Percentiles rank a stretch among this genome's conserved stretches.
Conservation (phyloP, 2,113 vertebrate species). For the Butorides virescens region DNA sequence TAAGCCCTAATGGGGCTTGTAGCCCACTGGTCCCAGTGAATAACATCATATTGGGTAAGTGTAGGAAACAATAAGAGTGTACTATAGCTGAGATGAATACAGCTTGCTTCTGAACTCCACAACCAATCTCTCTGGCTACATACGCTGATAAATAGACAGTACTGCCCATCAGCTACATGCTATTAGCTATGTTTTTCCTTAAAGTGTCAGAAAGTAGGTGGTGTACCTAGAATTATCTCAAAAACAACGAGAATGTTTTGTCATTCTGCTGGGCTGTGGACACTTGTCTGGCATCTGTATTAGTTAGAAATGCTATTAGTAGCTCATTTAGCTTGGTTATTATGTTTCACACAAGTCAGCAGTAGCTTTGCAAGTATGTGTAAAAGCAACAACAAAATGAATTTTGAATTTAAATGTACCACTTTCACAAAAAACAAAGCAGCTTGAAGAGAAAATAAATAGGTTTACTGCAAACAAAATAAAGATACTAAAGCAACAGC, state of each 20-base stretch:
- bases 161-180: background rate
- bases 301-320: background rate
- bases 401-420: conserved; percentile 26
- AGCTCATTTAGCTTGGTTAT: conserved; percentile 15
- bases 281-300: background rate
- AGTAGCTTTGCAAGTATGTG: background rate
- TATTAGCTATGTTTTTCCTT: background rate
- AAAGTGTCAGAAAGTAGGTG: background rate
- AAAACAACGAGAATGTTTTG: background rate
- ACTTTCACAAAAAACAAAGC: conserved; percentile 23
- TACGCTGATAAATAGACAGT: background rate
- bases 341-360: background rate
- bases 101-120: conserved; percentile 2
- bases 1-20: conserved; percentile 13
- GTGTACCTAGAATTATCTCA: background rate
- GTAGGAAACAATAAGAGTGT: conserved; percentile 37
- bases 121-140: background rate
- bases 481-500: background rate
- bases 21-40: background rate
- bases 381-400: background rate
- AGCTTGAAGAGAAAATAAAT: conserved; percentile 36
- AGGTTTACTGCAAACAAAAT: background rate
- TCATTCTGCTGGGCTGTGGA: background rate
- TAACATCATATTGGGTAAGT: background rate
- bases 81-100: conserved; percentile 56